Evolutionary conservation across 1,140 invertebrate species (phyloP).

Genomic region (Aphis craccivora): DNA sequence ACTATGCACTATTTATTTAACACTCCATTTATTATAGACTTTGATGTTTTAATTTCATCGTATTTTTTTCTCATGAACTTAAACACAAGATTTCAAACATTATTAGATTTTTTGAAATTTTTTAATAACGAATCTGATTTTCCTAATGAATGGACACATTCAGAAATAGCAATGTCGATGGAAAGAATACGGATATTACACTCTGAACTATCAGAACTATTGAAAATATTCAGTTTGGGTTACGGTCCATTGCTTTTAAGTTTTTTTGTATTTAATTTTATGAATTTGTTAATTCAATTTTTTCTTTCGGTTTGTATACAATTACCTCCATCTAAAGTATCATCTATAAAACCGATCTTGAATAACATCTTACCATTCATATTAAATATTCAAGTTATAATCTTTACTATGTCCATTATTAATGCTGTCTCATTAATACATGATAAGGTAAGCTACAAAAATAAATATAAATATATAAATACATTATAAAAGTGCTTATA

Average conservation of each 20-base stretch:
- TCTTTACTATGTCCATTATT: too few species aligned
- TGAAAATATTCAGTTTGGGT: not conserved
- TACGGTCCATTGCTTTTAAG: not conserved
- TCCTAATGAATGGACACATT: not conserved
- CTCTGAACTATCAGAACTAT: not conserved
- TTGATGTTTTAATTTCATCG: not conserved
- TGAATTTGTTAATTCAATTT: not conserved
- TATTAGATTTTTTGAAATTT: not conserved
- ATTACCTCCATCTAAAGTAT: too few species aligned
- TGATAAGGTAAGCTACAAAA: too few species aligned
- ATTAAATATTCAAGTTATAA: too few species aligned
- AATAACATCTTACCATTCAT: too few species aligned
- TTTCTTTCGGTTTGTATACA: not conserved
- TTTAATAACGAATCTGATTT: not conserved
- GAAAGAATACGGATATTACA: not conserved
- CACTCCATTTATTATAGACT: not conserved
- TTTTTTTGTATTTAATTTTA: not conserved
- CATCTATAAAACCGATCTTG: too few species aligned
- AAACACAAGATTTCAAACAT: not conserved
- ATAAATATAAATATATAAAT: too few species aligned
- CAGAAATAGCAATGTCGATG: not conserved
- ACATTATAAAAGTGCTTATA: too few species aligned
- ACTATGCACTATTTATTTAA: not conserved
- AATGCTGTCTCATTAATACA: too few species aligned
- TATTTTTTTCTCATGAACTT: not conserved